phyloP scores from a whole-genome alignment of 2,797 vertebrate species.

The Sebastes kiyomatsui region DNA sequence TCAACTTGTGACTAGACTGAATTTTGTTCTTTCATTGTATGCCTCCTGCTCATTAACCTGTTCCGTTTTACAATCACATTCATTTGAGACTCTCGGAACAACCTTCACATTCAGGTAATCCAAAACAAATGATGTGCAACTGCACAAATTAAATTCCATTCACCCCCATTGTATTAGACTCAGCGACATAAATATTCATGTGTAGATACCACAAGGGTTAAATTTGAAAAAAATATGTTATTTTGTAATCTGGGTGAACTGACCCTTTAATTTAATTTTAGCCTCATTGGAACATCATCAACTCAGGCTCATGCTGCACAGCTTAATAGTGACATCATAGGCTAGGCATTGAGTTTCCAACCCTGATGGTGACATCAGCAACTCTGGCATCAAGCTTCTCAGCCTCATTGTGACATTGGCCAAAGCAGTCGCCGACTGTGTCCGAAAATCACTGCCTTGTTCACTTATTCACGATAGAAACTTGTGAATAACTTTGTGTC shows the following conservation, averaged over 20 bases:
- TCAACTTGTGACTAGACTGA: background rate
- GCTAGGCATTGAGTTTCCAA: rapidly evolving
- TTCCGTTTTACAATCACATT: background rate
- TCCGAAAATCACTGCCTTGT: background rate
- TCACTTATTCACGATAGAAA: background rate
- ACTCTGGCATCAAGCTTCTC: background rate
- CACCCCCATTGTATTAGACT: background rate
- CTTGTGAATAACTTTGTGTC: too few relatives aligned
- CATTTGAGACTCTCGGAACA: background rate
- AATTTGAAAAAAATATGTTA: too few relatives aligned
- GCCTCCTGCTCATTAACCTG: background rate
- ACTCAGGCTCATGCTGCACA: too few relatives aligned
- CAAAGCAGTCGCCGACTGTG: background rate
- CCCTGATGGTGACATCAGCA: too few relatives aligned
- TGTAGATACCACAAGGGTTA: background rate
- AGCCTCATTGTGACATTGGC: background rate
- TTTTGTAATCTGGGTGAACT: background rate
- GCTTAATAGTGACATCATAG: too few relatives aligned
- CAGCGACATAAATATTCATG: background rate
- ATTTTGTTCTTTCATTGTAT: background rate
- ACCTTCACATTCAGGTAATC: background rate
- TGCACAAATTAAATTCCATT: too few relatives aligned
- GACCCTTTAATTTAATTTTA: too few relatives aligned
- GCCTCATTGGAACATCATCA: too few relatives aligned
- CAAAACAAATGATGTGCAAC: background rate